Conservation (phyloP, 2,888 invertebrate genomes). For the Adela reaumurella region DNA sequence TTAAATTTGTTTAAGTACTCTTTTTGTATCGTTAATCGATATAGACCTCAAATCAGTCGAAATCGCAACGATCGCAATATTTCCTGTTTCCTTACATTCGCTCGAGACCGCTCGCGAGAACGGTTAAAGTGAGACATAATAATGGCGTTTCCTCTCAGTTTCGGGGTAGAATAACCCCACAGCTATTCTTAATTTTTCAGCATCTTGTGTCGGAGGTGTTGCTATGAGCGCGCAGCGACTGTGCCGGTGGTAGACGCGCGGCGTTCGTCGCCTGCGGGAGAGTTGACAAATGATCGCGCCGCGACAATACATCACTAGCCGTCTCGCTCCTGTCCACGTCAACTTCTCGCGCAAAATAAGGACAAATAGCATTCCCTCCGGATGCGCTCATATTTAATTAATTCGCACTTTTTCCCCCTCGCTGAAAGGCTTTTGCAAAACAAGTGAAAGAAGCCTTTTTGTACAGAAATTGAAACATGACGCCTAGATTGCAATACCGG, state of each 20-base stretch:
- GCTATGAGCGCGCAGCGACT: not conserved
- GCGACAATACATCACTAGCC: not conserved
- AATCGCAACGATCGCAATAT: too few relatives aligned
- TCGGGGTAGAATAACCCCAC: too few relatives aligned
- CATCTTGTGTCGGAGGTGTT: too few relatives aligned
- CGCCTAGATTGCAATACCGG: too few relatives aligned
- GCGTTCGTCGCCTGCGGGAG: not conserved
- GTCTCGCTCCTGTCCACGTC: not conserved
- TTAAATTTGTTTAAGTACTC: too few relatives aligned
- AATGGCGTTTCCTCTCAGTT: too few relatives aligned
- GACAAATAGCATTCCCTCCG: not conserved
- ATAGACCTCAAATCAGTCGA: too few relatives aligned
- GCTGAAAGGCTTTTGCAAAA: not conserved
- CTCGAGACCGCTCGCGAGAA: too few relatives aligned
- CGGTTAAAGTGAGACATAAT: too few relatives aligned
- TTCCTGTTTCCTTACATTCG: too few relatives aligned
- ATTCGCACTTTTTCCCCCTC: not conserved
- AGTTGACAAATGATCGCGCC: not conserved
- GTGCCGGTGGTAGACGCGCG: not conserved
- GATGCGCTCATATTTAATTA: not conserved
- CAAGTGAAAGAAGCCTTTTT: not conserved
- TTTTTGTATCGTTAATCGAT: too few relatives aligned
- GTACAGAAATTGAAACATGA: not conserved
- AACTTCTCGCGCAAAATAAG: not conserved
- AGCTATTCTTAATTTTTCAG: too few relatives aligned